Evolutionary conservation across 2,888 invertebrate genomes (phyloP).

Genomic region (Aphelenchoides bicaudatus): DNA sequence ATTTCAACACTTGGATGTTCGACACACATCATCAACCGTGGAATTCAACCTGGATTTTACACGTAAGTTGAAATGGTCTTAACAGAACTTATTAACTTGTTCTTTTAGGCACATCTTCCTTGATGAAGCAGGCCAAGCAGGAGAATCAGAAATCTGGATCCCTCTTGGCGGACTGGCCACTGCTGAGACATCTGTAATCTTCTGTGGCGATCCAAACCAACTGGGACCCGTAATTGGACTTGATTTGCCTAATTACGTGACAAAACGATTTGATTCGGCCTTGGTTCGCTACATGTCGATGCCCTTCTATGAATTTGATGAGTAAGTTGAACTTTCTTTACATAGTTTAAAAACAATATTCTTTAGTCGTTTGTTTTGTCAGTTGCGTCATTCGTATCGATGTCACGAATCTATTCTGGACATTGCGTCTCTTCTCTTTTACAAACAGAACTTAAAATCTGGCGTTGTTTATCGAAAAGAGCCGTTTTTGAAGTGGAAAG

Average conservation of each 20-base stretch:
- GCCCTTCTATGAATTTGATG: conserved; percentile 1
- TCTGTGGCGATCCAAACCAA: conserved; percentile 40
- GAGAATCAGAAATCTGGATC: conserved; percentile 33
- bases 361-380: conserved; percentile 27
- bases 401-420: conserved; percentile 31
- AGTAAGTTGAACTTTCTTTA: conserved; percentile 7
- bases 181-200: conserved; percentile 26
- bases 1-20: conserved; percentile 27
- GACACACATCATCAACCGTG: conserved; percentile 23
- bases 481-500: background rate
- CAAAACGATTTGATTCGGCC: conserved; percentile 25
- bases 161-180: conserved; percentile 32
- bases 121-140: conserved; percentile 41
- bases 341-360: background rate
- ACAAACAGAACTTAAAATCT: conserved; percentile 13
- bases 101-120: conserved; percentile 34
- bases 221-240: conserved; percentile 30
- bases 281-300: conserved; percentile 14
- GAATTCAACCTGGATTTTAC: conserved; percentile 35
- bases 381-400: conserved; percentile 31
- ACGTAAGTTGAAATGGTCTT: no score
- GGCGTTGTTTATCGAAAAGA: background rate
- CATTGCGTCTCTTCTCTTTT: conserved; percentile 38
- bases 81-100: no score
- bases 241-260: conserved; percentile 24